phyloP scores from a whole-genome alignment of 2,888 invertebrate species.

The Pemphredon lugubris region DNA sequence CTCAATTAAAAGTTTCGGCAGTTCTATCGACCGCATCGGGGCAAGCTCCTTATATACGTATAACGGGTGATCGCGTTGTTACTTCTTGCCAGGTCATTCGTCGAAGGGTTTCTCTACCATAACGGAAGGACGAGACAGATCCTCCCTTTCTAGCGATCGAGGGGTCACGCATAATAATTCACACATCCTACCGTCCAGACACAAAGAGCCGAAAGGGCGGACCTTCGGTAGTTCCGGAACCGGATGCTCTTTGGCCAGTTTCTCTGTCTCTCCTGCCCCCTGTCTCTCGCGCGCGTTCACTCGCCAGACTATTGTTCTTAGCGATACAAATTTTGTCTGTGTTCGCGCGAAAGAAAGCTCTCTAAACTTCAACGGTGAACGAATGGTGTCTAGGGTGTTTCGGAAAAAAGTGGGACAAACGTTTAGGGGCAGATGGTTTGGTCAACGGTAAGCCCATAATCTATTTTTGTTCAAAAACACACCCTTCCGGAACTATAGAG shows the following conservation, averaged over 20 bases:
- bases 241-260: conserved; percentile 61
- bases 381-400: no score
- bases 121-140: conserved; percentile 30
- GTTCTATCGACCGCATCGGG: not conserved
- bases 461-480: no score
- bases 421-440: no score
- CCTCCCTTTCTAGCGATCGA: conserved; percentile 33
- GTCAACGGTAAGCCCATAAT: no score
- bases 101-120: conserved; percentile 14
- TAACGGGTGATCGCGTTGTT: not conserved
- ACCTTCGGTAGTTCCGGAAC: conserved; percentile 51
- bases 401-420: no score
- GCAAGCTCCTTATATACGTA: no score
- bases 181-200: conserved; percentile 23
- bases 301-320: conserved; percentile 34
- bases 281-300: conserved; percentile 22
- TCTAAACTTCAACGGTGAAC: conserved; percentile 29
- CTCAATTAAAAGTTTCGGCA: not conserved
- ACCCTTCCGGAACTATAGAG: no score
- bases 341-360: conserved; percentile 23
- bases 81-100: conserved; percentile 6
- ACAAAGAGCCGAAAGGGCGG: conserved; percentile 36
- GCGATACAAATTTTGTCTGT: conserved; percentile 27
- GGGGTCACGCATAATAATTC: conserved; percentile 48
- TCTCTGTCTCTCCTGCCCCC: conserved; percentile 14